Evolutionary conservation across 2,113 vertebrate species (phyloP).

Genomic region (Spea multiplicata): DNA sequence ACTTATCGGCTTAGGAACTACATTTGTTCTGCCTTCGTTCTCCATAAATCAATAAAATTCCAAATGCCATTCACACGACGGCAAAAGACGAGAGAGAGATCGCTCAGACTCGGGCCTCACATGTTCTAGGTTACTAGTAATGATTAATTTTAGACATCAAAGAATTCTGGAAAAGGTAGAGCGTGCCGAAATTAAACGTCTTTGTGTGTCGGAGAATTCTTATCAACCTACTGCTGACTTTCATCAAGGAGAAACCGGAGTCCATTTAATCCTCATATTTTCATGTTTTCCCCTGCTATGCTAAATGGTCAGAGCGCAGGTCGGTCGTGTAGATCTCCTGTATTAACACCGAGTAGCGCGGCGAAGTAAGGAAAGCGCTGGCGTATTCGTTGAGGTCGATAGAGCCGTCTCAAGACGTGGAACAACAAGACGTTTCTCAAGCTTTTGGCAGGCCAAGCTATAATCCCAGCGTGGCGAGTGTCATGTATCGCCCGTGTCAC

Average conservation of each 20-base stretch:
- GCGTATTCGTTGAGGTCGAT: constrained; percentile 36
- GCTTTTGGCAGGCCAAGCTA: constrained; percentile 26
- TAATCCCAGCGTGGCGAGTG: constrained; percentile 41
- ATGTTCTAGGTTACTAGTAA: constrained; percentile 20
- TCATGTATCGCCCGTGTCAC: constrained; percentile 43
- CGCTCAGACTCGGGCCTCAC: not conserved
- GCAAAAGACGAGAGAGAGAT: constrained; percentile 17
- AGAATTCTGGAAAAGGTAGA: constrained; percentile 21
- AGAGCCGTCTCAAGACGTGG: constrained; percentile 34
- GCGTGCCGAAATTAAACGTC: not conserved
- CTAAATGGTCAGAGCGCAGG: not conserved
- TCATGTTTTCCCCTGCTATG: constrained; percentile 17
- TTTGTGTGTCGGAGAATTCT: constrained; percentile 21
- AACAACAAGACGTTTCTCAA: constrained; percentile 37
- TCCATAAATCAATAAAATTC: not conserved
- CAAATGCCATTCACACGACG: not conserved
- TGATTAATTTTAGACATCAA: constrained; percentile 25
- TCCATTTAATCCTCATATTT: constrained; percentile 13
- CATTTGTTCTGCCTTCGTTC: no score
- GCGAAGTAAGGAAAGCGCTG: constrained; percentile 6
- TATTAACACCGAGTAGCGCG: constrained; percentile 16
- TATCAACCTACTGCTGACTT: not conserved
- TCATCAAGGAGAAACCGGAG: constrained; percentile 25
- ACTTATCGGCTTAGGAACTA: no score
- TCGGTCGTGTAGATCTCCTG: constrained; percentile 11